phyloP scores from a whole-genome alignment of 2,888 invertebrate species.

The Rugalucina vietnamica region DNA sequence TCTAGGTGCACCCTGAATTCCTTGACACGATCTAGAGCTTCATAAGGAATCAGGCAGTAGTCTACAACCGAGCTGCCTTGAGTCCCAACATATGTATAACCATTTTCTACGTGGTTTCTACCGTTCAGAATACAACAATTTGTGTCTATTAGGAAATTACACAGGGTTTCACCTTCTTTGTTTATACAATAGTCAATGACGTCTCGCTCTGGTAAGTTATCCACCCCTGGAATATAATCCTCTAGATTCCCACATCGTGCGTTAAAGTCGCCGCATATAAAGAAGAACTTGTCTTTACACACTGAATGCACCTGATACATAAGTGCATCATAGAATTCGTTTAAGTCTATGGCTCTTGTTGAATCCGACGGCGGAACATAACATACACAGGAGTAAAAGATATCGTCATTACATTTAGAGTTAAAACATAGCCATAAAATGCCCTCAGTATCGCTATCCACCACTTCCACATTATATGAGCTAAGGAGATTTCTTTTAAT shows the following conservation, averaged over 20 bases:
- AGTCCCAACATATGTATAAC: too few species aligned
- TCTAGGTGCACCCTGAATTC: too few species aligned
- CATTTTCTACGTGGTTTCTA: too few species aligned
- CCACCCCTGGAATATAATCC: background rate
- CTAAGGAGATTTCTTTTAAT: background rate
- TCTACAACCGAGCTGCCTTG: too few species aligned
- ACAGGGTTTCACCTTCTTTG: background rate
- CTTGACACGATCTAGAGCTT: too few species aligned
- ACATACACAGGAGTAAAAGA: background rate
- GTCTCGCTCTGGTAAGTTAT: background rate
- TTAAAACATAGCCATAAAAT: background rate
- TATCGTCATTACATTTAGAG: background rate
- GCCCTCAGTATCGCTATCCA: background rate
- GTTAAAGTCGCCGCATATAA: background rate
- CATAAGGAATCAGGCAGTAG: too few species aligned
- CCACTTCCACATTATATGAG: background rate
- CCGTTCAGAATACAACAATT: too few species aligned
- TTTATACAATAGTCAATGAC: background rate
- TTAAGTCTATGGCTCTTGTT: background rate
- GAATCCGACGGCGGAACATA: background rate
- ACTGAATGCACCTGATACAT: background rate
- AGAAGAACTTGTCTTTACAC: background rate
- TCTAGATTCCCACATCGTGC: background rate
- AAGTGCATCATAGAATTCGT: background rate
- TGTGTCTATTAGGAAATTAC: too few species aligned